These are phyloP conservation scores for Rhagonycha fulva DNA, from an alignment of 2,888 invertebrate species.

Conservation along the genomic window DNA sequence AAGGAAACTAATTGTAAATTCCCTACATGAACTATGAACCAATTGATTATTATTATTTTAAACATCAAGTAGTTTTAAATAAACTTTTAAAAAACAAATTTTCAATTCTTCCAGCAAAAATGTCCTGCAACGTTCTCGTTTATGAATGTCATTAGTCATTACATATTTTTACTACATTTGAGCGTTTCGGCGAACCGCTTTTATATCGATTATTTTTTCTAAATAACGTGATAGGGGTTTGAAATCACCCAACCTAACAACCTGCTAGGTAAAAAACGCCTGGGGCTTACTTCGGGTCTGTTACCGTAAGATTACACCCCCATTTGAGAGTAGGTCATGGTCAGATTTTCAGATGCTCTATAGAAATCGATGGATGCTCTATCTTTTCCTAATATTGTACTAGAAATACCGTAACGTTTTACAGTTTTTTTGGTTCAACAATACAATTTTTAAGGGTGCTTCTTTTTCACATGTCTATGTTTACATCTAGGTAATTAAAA, in stretches of 20 bases:
- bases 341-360: not conserved
- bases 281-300: constrained; percentile 20
- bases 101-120: not conserved
- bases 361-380: not conserved
- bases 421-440: not conserved
- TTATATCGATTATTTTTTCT: not conserved
- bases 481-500: too few relatives aligned
- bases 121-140: not conserved
- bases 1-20: too few relatives aligned
- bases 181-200: not conserved
- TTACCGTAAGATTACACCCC: constrained; percentile 20
- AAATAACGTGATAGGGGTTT: not conserved
- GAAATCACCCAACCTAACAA: not conserved
- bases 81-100: not conserved
- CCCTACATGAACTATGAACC: too few relatives aligned
- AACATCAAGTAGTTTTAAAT: not conserved
- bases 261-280: constrained; percentile 4
- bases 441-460: too few relatives aligned
- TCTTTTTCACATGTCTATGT: too few relatives aligned
- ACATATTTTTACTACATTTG: not conserved
- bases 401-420: not conserved
- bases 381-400: not conserved
- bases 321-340: constrained; percentile 31
- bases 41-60: too few relatives aligned
- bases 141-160: too few relatives aligned